Conservation (phyloP, 2,113 vertebrate species). For the Sciurus niger region DNA sequence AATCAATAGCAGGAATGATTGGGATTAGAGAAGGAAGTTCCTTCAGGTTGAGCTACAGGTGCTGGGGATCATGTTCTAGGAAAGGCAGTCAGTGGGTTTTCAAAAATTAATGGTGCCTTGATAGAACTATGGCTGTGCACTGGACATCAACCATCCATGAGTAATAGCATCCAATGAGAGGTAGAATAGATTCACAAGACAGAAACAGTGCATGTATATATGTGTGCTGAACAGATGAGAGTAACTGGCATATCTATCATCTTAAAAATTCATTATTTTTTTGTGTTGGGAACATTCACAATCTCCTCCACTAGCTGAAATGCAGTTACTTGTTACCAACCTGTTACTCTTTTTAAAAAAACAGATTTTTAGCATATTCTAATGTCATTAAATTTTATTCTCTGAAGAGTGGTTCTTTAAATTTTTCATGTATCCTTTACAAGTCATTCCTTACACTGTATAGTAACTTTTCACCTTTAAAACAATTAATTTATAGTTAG, state of each 20-base stretch:
- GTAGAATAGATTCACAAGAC: too few species aligned
- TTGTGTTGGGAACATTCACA: not conserved
- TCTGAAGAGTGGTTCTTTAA: conserved; percentile 20
- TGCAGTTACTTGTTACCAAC: not conserved
- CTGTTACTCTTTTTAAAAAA: not conserved
- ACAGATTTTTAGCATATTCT: conserved; percentile 61
- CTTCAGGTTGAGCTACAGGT: too few species aligned
- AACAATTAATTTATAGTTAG: conserved; percentile 27
- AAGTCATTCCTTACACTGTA: conserved; percentile 31
- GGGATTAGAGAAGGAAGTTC: too few species aligned
- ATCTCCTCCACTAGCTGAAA: not conserved
- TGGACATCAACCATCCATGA: too few species aligned
- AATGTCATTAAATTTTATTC: conserved; percentile 41
- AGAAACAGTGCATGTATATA: too few species aligned
- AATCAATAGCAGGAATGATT: too few species aligned
- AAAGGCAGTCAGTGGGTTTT: too few species aligned
- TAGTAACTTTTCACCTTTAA: conserved; percentile 46
- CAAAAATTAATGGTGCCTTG: too few species aligned
- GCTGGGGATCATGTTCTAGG: too few species aligned
- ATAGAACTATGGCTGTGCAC: too few species aligned
- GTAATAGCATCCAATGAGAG: too few species aligned
- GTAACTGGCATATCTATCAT: not conserved
- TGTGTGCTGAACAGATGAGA: not conserved
- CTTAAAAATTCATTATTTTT: not conserved
- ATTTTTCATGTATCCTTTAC: not conserved